Evolutionary conservation across 1,140 invertebrate genomes (phyloP).

Genomic region (Onthophagus taurus): DNA sequence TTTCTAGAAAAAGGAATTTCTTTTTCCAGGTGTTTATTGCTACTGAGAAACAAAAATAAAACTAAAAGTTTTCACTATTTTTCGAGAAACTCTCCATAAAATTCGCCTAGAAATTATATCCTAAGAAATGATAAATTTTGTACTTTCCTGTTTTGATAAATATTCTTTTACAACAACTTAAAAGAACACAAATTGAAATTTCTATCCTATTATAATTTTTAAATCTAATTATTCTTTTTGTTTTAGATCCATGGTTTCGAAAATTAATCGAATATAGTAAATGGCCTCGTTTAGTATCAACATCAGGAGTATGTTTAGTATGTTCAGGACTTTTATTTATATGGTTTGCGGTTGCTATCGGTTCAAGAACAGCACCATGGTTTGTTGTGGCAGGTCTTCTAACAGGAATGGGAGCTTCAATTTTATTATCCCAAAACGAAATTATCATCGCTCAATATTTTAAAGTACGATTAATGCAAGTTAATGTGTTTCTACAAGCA

Average conservation of each 20-base stretch:
- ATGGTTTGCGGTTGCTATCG: constrained; percentile 29
- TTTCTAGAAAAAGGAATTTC: no score
- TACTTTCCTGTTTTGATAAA: neutral
- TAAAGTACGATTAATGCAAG: constrained; percentile 23
- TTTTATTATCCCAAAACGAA: constrained; percentile 30
- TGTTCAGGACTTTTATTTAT: constrained; percentile 34
- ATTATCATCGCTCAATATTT: constrained; percentile 34
- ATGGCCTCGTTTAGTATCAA: constrained; percentile 30
- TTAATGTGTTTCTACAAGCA: constrained; percentile 23
- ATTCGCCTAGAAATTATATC: constrained; percentile 4
- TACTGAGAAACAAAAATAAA: no score
- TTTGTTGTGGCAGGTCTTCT: constrained; percentile 26
- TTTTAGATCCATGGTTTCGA: constrained; percentile 26
- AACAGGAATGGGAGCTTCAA: constrained; percentile 30
- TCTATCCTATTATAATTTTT: neutral
- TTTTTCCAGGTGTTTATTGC: no score
- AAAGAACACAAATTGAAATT: neutral
- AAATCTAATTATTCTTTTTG: neutral
- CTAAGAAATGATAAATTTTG: neutral
- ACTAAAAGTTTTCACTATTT: constrained; percentile 1
- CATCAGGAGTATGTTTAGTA: constrained; percentile 28
- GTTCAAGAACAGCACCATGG: neutral
- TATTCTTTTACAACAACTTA: neutral
- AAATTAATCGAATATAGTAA: constrained; percentile 25
- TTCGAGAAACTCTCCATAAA: constrained; percentile 2